Percentiles rank a stretch among this genome's conserved stretches.
Conservation (phyloP, 2,797 vertebrate genomes). For the Spatula clypeata region DNA sequence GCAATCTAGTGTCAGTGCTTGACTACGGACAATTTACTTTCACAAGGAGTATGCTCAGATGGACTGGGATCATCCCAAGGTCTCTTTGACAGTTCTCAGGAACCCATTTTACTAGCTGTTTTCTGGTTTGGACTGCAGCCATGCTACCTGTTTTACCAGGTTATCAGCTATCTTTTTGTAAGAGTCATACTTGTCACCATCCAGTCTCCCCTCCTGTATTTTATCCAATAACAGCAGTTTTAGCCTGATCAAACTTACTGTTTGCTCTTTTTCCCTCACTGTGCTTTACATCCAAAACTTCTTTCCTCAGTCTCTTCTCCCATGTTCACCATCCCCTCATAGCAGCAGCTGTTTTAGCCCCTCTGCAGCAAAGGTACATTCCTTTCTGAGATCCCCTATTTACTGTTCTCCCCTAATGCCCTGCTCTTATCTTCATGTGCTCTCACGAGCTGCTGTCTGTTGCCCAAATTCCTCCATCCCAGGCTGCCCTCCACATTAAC, state of each 20-base stretch:
- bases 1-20: neutral
- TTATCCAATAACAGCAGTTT: neutral
- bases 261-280: neutral
- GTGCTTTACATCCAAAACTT: neutral
- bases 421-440: constrained; percentile 54
- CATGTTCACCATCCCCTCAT: neutral
- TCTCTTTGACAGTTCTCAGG: neutral
- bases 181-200: neutral
- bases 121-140: neutral
- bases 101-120: neutral
- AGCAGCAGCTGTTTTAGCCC: neutral
- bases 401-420: neutral
- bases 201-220: accelerated
- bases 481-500: constrained; percentile 34
- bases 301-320: neutral
- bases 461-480: constrained; percentile 43
- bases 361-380: neutral
- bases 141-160: neutral
- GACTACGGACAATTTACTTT: neutral
- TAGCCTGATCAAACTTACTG: neutral
- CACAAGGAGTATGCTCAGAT: neutral
- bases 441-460: neutral
- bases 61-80: neutral
- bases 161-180: neutral
- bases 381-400: neutral